phyloP scores from a whole-genome alignment of 2,888 invertebrate genomes.

The Pheosia gnoma region DNA sequence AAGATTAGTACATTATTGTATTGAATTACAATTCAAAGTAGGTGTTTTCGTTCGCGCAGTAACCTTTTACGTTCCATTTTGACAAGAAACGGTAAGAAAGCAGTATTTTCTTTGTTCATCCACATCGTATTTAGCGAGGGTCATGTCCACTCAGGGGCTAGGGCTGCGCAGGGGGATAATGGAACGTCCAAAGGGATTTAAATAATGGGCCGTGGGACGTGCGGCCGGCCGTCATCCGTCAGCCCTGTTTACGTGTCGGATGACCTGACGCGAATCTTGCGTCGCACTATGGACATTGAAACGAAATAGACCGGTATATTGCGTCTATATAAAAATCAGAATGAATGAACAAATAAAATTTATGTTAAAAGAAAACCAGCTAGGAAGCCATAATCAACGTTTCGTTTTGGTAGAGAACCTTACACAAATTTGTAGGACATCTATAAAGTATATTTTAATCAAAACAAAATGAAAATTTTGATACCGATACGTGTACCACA shows the following conservation, averaged over 20 bases:
- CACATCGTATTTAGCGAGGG: constrained; percentile 51
- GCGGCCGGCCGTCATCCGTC: constrained; percentile 44
- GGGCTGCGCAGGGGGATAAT: constrained; percentile 60
- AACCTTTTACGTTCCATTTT: constrained; percentile 26
- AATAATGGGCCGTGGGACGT: constrained; percentile 66
- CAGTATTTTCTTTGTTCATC: constrained; percentile 53
- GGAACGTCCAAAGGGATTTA: constrained; percentile 73
- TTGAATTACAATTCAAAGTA: background rate
- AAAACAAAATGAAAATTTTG: no score
- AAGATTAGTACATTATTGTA: background rate
- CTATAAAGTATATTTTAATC: no score
- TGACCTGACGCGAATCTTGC: constrained; percentile 43
- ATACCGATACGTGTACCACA: no score
- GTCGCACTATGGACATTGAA: background rate
- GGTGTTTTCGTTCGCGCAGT: constrained; percentile 2
- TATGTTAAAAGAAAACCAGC: no score
- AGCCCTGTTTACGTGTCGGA: constrained; percentile 50
- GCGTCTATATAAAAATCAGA: background rate
- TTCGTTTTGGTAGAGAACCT: no score
- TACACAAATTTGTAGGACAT: no score
- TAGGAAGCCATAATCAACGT: no score
- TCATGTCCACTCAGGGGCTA: constrained; percentile 57
- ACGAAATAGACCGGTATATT: background rate
- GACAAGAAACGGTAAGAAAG: constrained; percentile 19
- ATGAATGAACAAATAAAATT: no score